Evolutionary conservation across 2,113 vertebrate species (phyloP), one percentile per base, ranked within the genome.

Genomic region (Bubalus kerabau): DNA sequence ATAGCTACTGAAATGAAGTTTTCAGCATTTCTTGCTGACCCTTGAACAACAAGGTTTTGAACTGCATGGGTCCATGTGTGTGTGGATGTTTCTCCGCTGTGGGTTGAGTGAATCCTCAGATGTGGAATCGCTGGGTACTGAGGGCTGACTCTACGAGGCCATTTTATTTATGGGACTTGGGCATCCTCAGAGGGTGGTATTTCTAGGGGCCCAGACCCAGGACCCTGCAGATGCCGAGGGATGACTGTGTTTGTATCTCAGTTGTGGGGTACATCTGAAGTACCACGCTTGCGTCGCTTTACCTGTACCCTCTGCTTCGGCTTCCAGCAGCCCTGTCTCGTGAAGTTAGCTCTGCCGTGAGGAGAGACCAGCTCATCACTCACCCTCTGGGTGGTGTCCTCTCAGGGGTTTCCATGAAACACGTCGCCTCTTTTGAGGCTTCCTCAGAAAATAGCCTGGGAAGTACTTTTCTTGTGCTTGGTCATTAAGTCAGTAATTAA

Each of bases 301-400:
- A 8, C 59, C 56, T n/a, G 59, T 57, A 13, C 60, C 71, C 32
- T 10, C 74, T 74, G 88, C 60, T 83, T 50, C 43, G 52, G 15
- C 57, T 74, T 26, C 5, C 2, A 5, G 87, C 54, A 80, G 67
- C 54, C 54, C 78, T 60, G 5, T 16, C 82, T 92, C 24, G 14
- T 17, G 26, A 36, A 60, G 19, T 17, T 21, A 74, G 30, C 30
- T 40, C 1, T 54, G 90, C 40, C 30, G 3, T 26, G 5, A 14
- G 62, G 60, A 74, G 62, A 36, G 30, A 11, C 3, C 26, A 87
- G 52, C 26, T 16, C 17, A 0, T 52, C 50, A 24, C 32, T 81
- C 67, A 2, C 0, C 0, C 46, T 30, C 4, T 14, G 23, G 15
- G 30, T 3, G 23, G 21, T 1, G 14, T 56, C 36, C 3, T 2